Evolutionary conservation across 1,140 invertebrate species (phyloP), one percentile per base, ranked within the genome.

Genomic region (Cyphomyrmex costatus): DNA sequence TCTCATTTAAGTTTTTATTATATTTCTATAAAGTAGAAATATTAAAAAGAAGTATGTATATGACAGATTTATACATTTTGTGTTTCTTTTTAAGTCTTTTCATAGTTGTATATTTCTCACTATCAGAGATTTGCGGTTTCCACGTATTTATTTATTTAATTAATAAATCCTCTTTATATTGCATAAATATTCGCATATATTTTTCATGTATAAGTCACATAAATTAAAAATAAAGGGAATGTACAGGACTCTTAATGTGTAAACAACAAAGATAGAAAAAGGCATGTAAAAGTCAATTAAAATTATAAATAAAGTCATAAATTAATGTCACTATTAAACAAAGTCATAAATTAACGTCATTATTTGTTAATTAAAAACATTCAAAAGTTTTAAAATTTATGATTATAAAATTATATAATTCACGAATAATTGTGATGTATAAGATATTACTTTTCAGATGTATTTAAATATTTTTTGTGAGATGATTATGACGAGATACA

Each of bases 1-100:
- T 56, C 78, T 68, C 30, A 49, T 36, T 79, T 16, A 79, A 79
- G 21, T 70, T 66, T 56, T 4, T 82, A 58, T 79, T 16, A 79
- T 68, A 19, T 70, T 66, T 56, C 8, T 82, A 58, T 14, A 7
- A 21, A 42, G 14, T 61, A 77, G 58, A 78, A 30, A 27, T 1
- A 14, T 24, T 24, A 61, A 77, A 77, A 42, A 24, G n/a, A 56
- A 36, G 14, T 61, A 27, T 73, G 10, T n/a, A 6, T 63, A 21
- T 21, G 4, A 24, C 10, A 46, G 7, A 78, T 78, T 76, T 30
- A n/a, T 30, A n/a, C 21, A 5, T 27, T 77, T 30, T 46, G 0
- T 58, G 1, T 74, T 76, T 5, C 3, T 2, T 5, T 63, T n/a
- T 77, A 77, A 42, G 4, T 27, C 5, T 10, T 12, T 19, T 46